Conservation (phyloP, 2,113 vertebrate genomes). For the Phycodurus eques region DNA sequence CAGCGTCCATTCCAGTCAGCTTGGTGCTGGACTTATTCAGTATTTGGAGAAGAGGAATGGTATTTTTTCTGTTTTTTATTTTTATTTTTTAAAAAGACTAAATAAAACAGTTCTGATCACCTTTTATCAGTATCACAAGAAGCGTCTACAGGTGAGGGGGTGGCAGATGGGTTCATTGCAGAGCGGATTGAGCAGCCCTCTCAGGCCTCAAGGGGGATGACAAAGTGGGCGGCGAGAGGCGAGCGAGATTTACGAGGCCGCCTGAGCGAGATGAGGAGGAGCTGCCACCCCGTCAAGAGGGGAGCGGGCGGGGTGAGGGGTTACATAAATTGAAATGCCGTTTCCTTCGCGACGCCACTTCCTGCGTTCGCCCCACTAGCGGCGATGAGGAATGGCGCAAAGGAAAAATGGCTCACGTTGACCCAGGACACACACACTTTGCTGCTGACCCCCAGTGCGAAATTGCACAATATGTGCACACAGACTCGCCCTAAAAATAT, state of each 20-base stretch:
- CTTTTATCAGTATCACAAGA: slow-evolving; percentile 29
- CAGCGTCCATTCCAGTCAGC: not conserved
- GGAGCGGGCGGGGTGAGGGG: slow-evolving; percentile 47
- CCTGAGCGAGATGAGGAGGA: slow-evolving; percentile 61
- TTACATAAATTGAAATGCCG: slow-evolving; percentile 64
- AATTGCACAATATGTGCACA: not conserved
- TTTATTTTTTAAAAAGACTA: not conserved
- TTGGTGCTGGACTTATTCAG: slow-evolving; percentile 15
- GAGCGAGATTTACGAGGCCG: slow-evolving; percentile 61
- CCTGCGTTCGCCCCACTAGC: slow-evolving; percentile 19
- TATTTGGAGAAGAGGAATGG: slow-evolving; percentile 1
- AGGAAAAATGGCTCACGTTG: slow-evolving; percentile 72
- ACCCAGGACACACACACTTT: slow-evolving; percentile 52
- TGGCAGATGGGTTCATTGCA: slow-evolving; percentile 59
- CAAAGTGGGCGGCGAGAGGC: not conserved
- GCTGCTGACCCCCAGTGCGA: slow-evolving; percentile 47
- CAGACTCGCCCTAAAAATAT: too few species aligned
- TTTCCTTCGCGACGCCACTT: slow-evolving; percentile 52
- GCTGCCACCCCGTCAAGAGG: slow-evolving; percentile 60
- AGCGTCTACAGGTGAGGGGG: not conserved
- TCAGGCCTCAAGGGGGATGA: slow-evolving; percentile 35
- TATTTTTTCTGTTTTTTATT: slow-evolving; percentile 12
- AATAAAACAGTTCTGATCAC: too few species aligned
- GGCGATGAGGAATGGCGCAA: slow-evolving; percentile 34
- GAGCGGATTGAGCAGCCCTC: slow-evolving; percentile 54